Evolutionary conservation across 2,113 vertebrate genomes (phyloP), one percentile per base, ranked within the genome.

Genomic region (Muscicapa adusta): DNA sequence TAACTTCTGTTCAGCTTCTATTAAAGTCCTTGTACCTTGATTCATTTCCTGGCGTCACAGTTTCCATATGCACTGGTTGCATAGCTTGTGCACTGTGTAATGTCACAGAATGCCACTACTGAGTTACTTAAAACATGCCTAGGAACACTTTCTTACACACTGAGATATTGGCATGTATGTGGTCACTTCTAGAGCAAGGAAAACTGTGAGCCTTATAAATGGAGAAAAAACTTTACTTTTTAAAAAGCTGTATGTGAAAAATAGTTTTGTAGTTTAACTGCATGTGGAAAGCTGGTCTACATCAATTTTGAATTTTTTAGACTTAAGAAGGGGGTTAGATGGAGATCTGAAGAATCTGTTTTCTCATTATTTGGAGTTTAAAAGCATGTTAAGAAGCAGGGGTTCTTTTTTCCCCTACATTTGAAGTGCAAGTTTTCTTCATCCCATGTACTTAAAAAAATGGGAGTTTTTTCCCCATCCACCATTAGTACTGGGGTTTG

Each of bases 91-190:
- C 61, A 25, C 61, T 92, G 68, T 9, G 12, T 78, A 84, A 66
- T 85, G 57, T 61, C 89, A 34, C 77, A 87, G 82, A 97, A 96
- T 85, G 78, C 75, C 73, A 38, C 88, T 91, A 88, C 88, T 92
- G 91, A 95, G 78, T 38, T 92, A 76, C 79, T 97, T 94, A 57
- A 87, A 95, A 94, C 71, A 18, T 68, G 80, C 71, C 51, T 74
- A 57, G 91, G 87, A 87, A 66, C 57, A 25, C 73, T 81, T 78
- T 79, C 78, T 96, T 91, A 56, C 65, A n/a, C 90, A 31, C 62
- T 54, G 90, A 66, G 83, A 42, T 97, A 85, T 33, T 87, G 93
- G 86, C 89, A 75, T 43, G 77, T 20, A 6, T 74, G 73, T 93
- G 90, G 80, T 93, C 78, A 33, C 91, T 67, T 79, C 60, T 92